Evolutionary conservation across 2,797 vertebrate species (phyloP).

Genomic region (Triplophysa bombifrons): DNA sequence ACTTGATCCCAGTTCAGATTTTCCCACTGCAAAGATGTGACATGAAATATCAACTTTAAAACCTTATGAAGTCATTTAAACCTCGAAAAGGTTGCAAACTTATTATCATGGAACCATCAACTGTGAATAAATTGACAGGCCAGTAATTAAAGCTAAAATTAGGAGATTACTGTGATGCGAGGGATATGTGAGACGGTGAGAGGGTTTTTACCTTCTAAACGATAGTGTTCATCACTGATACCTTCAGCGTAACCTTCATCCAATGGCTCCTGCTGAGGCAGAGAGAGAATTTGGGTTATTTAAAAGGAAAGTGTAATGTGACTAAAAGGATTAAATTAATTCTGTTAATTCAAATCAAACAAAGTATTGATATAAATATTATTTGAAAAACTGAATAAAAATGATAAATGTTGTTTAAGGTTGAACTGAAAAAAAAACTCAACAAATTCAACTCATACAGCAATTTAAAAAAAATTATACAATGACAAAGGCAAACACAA

Average conservation of each 20-base stretch:
- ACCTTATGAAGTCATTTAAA: not conserved
- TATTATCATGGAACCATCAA: not conserved
- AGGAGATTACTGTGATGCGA: not conserved
- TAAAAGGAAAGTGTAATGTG: not conserved
- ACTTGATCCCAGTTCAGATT: not conserved
- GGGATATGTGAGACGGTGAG: not conserved
- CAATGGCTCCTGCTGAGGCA: constrained; percentile 81
- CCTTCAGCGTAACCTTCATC: constrained; percentile 84
- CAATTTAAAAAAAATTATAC: too few species aligned
- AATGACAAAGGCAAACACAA: too few species aligned
- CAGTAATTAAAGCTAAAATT: not conserved
- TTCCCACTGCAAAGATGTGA: not conserved
- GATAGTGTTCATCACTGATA: constrained; percentile 88
- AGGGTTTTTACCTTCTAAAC: constrained; percentile 86
- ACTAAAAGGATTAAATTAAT: too few species aligned
- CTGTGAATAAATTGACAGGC: not conserved
- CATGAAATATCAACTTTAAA: not conserved
- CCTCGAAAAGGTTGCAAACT: not conserved
- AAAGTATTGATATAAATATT: too few species aligned
- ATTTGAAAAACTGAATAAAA: too few species aligned
- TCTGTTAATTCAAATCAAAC: too few species aligned
- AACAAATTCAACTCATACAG: too few species aligned
- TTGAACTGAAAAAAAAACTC: too few species aligned
- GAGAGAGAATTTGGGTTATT: not conserved
- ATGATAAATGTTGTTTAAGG: not conserved